Evolutionary conservation across 2,797 vertebrate species (phyloP).

Genomic region (Sebastes iracundus): DNA sequence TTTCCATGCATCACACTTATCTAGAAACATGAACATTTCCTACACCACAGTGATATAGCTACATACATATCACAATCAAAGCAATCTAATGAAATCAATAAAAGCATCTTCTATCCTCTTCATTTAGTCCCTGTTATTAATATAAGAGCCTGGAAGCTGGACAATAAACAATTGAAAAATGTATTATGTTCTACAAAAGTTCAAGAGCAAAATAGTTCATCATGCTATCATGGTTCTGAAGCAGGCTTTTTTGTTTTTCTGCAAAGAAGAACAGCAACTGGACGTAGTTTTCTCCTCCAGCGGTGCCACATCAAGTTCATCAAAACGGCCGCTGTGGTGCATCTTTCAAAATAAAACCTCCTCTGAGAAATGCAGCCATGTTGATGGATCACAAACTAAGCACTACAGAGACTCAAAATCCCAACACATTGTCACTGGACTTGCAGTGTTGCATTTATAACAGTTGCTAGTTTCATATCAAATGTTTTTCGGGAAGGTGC

Average conservation of each 20-base stretch:
- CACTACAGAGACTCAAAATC: slow-evolving; percentile 20
- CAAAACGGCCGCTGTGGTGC: neutral
- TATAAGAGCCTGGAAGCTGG: slow-evolving; percentile 5
- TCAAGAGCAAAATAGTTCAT: neutral
- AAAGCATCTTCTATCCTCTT: neutral
- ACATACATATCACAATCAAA: slow-evolving; percentile 29
- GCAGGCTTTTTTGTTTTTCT: neutral
- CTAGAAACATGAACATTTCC: neutral
- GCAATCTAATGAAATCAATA: neutral
- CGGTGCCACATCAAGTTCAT: slow-evolving; percentile 9
- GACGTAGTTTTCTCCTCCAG: slow-evolving; percentile 2
- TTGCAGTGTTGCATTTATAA: neutral
- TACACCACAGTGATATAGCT: slow-evolving; percentile 1
- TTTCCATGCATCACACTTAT: slow-evolving; percentile 13
- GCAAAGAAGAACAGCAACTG: neutral
- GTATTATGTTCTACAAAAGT: neutral
- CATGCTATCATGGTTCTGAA: neutral
- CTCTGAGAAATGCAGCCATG: slow-evolving; percentile 30
- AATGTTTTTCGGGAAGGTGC: neutral
- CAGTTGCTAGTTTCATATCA: neutral
- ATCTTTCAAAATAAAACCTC: slow-evolving; percentile 37
- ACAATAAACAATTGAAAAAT: slow-evolving; percentile 1
- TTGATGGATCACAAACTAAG: slow-evolving; percentile 22
- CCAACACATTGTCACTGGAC: neutral
- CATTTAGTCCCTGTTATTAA: slow-evolving; percentile 51